Evolutionary conservation across 2,797 vertebrate species (phyloP).

Genomic region (Molossus alvarezi): DNA sequence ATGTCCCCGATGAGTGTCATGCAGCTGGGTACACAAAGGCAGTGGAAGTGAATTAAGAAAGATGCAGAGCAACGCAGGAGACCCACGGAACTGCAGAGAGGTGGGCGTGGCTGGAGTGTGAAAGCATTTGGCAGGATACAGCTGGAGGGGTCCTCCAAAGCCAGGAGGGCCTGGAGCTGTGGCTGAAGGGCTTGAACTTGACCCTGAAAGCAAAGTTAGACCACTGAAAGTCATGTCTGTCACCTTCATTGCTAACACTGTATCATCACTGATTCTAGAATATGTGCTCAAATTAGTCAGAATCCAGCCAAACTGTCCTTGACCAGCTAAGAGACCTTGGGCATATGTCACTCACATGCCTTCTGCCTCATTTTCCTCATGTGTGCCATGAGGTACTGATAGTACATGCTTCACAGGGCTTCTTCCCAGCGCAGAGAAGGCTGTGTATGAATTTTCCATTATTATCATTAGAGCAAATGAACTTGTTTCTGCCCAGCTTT

Average conservation of each 20-base stretch:
- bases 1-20: not conserved
- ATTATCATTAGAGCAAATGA: not conserved
- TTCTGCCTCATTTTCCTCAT: slow-evolving; percentile 26
- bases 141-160: not conserved
- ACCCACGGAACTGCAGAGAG: not conserved
- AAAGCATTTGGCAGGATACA: not conserved
- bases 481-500: slow-evolving; percentile 37
- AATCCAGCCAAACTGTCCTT: not conserved
- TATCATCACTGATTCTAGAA: not conserved
- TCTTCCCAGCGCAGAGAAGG: not conserved
- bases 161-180: not conserved
- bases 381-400: not conserved
- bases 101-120: not conserved
- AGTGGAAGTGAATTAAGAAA: not conserved
- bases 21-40: not conserved
- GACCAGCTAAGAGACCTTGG: not conserved
- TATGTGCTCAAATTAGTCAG: not conserved
- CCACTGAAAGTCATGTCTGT: not conserved
- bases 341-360: not conserved
- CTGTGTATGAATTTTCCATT: not conserved
- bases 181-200: not conserved
- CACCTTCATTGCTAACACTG: not conserved
- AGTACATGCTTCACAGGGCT: not conserved
- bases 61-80: not conserved
- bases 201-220: not conserved